Percentiles rank a stretch among this genome's conserved stretches.
Conservation (phyloP, 2,888 invertebrate genomes). For the Limnephilus rhombicus region DNA sequence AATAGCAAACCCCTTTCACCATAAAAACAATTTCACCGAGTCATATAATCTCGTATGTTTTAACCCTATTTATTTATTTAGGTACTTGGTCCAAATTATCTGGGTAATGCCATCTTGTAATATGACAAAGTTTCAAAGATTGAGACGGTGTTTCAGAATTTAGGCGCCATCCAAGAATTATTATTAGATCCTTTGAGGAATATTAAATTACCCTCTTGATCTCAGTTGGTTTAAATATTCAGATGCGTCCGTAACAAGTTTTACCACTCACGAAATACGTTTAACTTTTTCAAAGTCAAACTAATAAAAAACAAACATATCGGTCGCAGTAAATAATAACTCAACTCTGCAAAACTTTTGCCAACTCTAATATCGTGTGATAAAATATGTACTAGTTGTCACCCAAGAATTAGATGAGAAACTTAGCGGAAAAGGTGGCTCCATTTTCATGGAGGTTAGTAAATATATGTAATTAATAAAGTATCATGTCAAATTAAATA, state of each 20-base stretch:
- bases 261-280: background rate
- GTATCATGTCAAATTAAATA: too few species aligned
- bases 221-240: background rate
- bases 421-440: too few species aligned
- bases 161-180: background rate
- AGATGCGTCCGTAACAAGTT: background rate
- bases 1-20: too few species aligned
- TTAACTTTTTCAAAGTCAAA: background rate
- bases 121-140: background rate
- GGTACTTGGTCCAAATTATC: background rate
- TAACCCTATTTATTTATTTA: too few species aligned
- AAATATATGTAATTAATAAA: too few species aligned
- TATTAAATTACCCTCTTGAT: background rate
- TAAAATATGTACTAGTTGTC: constrained; percentile 1
- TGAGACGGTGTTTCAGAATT: background rate
- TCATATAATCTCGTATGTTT: too few species aligned
- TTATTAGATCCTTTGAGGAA: background rate
- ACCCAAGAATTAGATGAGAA: background rate
- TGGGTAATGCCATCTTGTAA: background rate
- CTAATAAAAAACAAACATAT: background rate
- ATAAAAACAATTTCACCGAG: too few species aligned
- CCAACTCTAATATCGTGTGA: background rate
- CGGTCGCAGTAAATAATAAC: background rate
- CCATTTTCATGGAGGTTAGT: too few species aligned
- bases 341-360: background rate